These are phyloP conservation scores for Nasonia giraulti DNA, from an alignment of 1,140 invertebrate genomes.

Conservation along the genomic window DNA sequence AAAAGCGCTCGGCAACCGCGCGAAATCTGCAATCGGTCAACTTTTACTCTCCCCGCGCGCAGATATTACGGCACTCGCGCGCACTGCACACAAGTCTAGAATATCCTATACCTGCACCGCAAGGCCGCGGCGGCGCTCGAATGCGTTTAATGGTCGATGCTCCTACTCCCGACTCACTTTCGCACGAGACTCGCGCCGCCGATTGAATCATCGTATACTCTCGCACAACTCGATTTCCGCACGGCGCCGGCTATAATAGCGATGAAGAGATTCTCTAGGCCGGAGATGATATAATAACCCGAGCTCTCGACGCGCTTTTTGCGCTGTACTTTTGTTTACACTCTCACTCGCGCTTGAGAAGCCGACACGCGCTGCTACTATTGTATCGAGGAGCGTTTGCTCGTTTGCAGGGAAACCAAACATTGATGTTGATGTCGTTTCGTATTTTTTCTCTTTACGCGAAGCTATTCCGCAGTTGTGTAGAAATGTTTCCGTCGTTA, in stretches of 20 bases:
- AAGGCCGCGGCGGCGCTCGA: slow-evolving; percentile 16
- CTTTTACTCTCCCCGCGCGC: slow-evolving; percentile 18
- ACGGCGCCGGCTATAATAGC: slow-evolving; percentile 9
- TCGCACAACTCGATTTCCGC: neutral
- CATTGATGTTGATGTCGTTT: too few relatives aligned
- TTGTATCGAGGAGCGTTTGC: neutral
- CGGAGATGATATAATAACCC: neutral
- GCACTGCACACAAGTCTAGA: neutral
- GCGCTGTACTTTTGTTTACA: neutral
- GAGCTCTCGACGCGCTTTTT: neutral
- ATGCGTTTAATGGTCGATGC: slow-evolving; percentile 28
- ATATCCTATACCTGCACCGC: neutral
- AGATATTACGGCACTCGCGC: slow-evolving; percentile 7
- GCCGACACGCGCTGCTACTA: neutral
- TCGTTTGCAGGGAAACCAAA: neutral
- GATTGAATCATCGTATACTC: slow-evolving; percentile 12
- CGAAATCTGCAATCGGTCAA: slow-evolving; percentile 19
- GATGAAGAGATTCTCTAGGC: neutral
- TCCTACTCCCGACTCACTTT: neutral
- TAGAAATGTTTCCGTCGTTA: too few relatives aligned
- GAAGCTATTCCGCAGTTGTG: too few relatives aligned
- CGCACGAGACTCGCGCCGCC: neutral
- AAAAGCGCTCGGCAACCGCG: neutral
- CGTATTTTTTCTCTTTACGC: too few relatives aligned
- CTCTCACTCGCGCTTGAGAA: neutral